Base-by-base conservation (phyloP, 2,113 vertebrate species). In the Aspidoscelis tigris region DNA sequence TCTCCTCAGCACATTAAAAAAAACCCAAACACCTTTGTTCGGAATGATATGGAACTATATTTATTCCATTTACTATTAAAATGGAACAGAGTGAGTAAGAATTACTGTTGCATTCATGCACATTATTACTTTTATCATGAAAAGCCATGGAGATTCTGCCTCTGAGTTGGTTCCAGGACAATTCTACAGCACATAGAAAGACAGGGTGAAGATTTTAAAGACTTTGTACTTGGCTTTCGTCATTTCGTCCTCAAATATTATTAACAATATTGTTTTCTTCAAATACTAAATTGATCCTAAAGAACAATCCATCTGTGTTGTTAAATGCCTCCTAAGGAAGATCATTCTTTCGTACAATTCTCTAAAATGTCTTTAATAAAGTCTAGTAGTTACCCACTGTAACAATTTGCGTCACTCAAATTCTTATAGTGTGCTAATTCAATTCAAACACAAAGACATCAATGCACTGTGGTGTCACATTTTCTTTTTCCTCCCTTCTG, bases 361-460 rank as follows among this genome's bases (percentile, higher is more conserved):
- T 84, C 18, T n/a, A 43, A 76, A 72, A 88, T 76, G 5, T 26
- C 74, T 81, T 85, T 66, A 55, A 88, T 53, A 85, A 74, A 89
- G 70, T 84, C 76, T 61, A 58, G 8, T 24, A 83, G 50, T 26
- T 82, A 70, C 43, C 58, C 47, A 33, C 70, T 87, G 3, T 64
- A 84, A 88, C 50, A 83, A 90, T 86, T 82, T 84, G 71, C 80
- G 50, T 86, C 14, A 3, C 53, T 71, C 2, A 76, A 33, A 80
- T 79, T 70, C 71, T 66, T 83, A 72, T 22, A 81, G 21, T 47
- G 1, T 58, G 9, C 7, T 80, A 72, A 86, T 88, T 84, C 50
- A 82, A 84, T 87, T 86, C 84, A 79, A 18, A 70, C 41, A 68
- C 6, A 73, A 86, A 85, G 61, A 1, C 22, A 76, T 69, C 64